phyloP scores from a whole-genome alignment of 2,113 vertebrate genomes.

The Paramormyrops kingsleyae region DNA sequence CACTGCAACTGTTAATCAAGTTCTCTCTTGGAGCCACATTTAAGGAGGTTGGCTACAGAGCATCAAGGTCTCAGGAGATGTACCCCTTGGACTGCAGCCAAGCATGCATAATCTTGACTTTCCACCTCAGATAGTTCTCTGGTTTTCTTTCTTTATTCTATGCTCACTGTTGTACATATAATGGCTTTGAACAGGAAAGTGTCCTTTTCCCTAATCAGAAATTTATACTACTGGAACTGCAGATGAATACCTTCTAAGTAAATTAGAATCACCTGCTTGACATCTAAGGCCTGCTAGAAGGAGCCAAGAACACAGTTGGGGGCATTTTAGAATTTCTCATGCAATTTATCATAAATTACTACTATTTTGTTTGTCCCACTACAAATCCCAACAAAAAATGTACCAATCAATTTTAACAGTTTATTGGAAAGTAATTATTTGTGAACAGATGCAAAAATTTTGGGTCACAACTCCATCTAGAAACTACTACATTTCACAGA shows the following conservation, averaged over 20 bases:
- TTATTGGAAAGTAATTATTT: not conserved
- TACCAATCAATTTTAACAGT: not conserved
- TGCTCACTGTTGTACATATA: not conserved
- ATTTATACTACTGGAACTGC: not conserved
- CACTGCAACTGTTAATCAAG: not conserved
- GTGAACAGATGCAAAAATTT: not conserved
- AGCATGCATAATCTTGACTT: not conserved
- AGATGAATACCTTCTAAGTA: not conserved
- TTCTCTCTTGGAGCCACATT: not conserved
- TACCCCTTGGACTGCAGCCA: not conserved
- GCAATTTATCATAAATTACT: not conserved
- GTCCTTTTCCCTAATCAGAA: not conserved
- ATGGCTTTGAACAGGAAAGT: not conserved
- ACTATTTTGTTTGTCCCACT: not conserved
- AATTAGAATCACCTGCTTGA: not conserved
- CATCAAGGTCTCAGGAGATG: not conserved
- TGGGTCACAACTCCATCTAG: not conserved
- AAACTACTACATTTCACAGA: not conserved
- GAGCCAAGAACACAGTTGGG: not conserved
- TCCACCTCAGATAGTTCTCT: not conserved
- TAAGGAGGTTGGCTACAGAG: not conserved
- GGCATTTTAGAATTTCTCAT: not conserved
- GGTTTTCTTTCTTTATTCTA: not conserved
- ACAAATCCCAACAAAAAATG: not conserved
- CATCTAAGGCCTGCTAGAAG: not conserved